phyloP scores from a whole-genome alignment of 2,113 vertebrate genomes.

The Muntiacus muntjak region DNA sequence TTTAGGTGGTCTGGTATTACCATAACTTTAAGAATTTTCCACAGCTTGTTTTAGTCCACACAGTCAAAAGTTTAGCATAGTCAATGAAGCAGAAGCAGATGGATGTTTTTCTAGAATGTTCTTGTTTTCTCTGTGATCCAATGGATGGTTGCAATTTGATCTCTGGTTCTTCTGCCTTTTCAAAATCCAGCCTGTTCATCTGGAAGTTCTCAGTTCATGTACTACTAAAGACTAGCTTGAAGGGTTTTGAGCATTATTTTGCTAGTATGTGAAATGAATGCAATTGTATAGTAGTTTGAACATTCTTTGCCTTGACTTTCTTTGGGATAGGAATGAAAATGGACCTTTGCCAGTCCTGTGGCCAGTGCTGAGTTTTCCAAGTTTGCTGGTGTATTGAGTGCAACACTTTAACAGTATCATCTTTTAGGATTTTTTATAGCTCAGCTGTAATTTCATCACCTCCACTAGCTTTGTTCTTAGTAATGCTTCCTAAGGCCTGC shows the following conservation, averaged over 20 bases:
- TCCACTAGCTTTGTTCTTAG: not conserved
- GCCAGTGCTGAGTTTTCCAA: not conserved
- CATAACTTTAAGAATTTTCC: not conserved
- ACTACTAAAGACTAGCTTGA: not conserved
- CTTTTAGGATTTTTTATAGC: not conserved
- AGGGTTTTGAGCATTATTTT: not conserved
- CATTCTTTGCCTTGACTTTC: not conserved
- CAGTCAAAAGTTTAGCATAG: not conserved
- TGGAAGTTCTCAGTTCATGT: not conserved
- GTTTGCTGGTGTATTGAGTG: not conserved
- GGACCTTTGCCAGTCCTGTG: not conserved
- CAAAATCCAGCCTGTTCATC: not conserved
- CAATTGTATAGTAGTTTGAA: not conserved
- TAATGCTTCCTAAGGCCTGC: not conserved
- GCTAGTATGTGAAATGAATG: not conserved
- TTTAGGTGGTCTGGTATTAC: not conserved
- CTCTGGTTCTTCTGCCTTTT: not conserved
- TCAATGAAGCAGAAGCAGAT: not conserved
- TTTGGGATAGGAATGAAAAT: not conserved
- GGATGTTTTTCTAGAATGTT: not conserved
- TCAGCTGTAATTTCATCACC: not conserved
- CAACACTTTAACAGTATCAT: not conserved
- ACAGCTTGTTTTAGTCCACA: not conserved
- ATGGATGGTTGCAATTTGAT: not conserved
- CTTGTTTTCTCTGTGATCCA: not conserved